Evolutionary conservation across 1,140 invertebrate species (phyloP).

Genomic region (Atta texana): DNA sequence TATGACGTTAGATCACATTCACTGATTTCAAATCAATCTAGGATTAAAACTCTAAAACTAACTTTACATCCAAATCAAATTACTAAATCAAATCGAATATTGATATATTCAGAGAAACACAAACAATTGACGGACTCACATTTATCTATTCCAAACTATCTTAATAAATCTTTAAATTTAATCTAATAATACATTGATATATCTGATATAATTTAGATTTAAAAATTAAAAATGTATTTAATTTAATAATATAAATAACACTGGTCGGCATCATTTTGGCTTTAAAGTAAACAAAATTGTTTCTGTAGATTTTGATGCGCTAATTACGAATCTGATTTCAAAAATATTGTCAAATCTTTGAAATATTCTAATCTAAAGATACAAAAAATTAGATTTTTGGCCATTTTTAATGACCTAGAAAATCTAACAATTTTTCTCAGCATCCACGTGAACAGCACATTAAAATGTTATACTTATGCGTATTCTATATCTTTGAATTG

Average conservation of each 20-base stretch:
- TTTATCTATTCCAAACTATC: neutral
- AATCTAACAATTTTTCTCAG: too few species aligned
- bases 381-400: too few species aligned
- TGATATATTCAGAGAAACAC: neutral
- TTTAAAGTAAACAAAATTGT: too few species aligned
- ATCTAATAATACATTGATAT: neutral
- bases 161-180: neutral
- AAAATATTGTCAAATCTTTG: too few species aligned
- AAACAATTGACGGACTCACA: constrained; percentile 10
- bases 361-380: too few species aligned
- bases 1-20: constrained; percentile 27
- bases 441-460: too few species aligned
- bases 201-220: neutral
- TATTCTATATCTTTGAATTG: too few species aligned
- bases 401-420: too few species aligned
- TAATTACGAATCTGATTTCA: too few species aligned
- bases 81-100: constrained; percentile 29
- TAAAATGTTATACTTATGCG: too few species aligned
- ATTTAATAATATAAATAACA: neutral
- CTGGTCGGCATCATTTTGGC: too few species aligned
- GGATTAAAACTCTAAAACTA: constrained; percentile 43
- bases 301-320: too few species aligned
- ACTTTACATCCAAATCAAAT: constrained; percentile 36
- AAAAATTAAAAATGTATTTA: neutral
- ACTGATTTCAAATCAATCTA: constrained; percentile 39